Evolutionary conservation across 2,113 vertebrate species (phyloP), one percentile per base, ranked within the genome.

Genomic region (Promerops cafer): DNA sequence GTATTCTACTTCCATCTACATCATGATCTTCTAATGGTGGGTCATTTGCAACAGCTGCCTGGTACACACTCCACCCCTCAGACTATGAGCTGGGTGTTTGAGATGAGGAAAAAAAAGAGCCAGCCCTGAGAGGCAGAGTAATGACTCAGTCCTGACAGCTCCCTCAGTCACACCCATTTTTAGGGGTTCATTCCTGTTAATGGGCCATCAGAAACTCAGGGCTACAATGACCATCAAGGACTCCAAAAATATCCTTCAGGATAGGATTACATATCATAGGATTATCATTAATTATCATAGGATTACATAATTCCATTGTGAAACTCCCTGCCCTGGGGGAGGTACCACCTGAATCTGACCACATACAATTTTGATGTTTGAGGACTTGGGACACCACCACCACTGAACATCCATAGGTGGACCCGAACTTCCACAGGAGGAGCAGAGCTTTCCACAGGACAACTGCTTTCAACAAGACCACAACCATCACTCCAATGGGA

Each of bases 21-120:
- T 31, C 10, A 13, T 53, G 31, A 44, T 8, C 16, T 16, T 24
- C 13, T 28, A 28, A 35, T 0, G 0, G 15, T 14, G 7, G 11
- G 16, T 61, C 27, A 17, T 31, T 71, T 52, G 16, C 31, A 71
- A 31, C 33, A 53, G 26, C 39, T 53, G 39, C 17, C 45, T 2
- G 0, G 20, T 19, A 19, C 26, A 50, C 45, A 24, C 15, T 35
- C 7, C 37, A 60, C 16, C 10, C 24, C 37, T 61, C 37, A 61
- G 31, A 42, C 9, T 50, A 8, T 5, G 4, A 35, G 9, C 44
- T 19, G 20, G 16, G 8, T 44, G 66, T 42, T 44, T 37, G 56
- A 53, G 10, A 71, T 11, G 31, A 31, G 13, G 16, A 17, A 4
- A 44, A 21, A 47, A 53, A 61, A 24, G 16, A 44, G 56, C 10